Percentiles rank a stretch among this genome's conserved stretches.
Evolutionary conservation across 2,888 invertebrate genomes (phyloP).

Genomic region (Phytoseiulus persimilis): DNA sequence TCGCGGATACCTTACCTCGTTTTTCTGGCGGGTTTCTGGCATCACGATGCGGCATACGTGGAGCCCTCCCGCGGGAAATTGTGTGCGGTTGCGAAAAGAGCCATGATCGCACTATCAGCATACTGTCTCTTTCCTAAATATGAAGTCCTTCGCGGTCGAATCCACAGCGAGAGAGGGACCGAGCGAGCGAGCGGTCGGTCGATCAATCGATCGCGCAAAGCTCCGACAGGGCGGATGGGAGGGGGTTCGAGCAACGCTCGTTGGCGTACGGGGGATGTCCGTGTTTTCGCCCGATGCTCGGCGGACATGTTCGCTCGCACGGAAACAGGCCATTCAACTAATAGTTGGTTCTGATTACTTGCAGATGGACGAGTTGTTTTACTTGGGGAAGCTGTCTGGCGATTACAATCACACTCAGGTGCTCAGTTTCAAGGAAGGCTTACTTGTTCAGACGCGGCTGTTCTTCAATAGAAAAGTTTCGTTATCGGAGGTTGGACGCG

Average conservation of each 20-base stretch:
- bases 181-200: not conserved
- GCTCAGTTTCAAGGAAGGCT: conserved; percentile 21
- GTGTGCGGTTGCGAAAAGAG: not conserved
- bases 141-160: not conserved
- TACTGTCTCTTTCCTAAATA: not conserved
- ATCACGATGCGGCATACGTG: too few species aligned
- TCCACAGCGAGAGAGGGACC: not conserved
- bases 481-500: conserved; percentile 19
- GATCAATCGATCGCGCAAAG: not conserved
- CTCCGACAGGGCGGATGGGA: too few species aligned
- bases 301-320: not conserved
- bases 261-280: not conserved
- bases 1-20: not conserved
- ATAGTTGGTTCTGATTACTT: not conserved
- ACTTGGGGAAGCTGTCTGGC: conserved; percentile 31
- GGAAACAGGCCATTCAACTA: not conserved
- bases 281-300: not conserved
- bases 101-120: not conserved
- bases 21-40: too few species aligned
- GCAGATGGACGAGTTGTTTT: conserved; percentile 36
- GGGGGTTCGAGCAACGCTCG: not conserved
- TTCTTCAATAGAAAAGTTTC: conserved; percentile 25
- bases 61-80: too few species aligned
- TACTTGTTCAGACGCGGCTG: conserved; percentile 31
- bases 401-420: conserved; percentile 38